Evolutionary conservation across 1,140 invertebrate genomes (phyloP).

Genomic region (Drosophila ananassae): DNA sequence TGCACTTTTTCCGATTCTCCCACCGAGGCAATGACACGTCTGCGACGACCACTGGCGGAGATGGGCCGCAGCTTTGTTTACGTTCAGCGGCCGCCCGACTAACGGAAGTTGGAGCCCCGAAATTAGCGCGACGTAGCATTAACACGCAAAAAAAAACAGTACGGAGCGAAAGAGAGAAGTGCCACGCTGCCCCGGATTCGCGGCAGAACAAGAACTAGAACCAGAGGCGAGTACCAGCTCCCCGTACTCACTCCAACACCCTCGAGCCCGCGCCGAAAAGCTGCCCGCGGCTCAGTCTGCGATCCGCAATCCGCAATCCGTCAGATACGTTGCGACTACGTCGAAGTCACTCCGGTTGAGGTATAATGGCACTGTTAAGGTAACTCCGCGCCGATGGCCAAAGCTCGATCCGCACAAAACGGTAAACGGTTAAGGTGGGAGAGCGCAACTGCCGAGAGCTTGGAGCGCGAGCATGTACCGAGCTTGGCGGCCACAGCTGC

Average conservation of each 20-base stretch:
- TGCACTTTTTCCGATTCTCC: constrained; percentile 10
- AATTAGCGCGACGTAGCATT: constrained; percentile 64
- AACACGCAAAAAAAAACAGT: constrained; percentile 24
- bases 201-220: constrained; percentile 37
- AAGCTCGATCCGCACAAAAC: constrained; percentile 53
- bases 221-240: constrained; percentile 42
- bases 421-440: constrained; percentile 49
- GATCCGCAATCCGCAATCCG: constrained; percentile 44
- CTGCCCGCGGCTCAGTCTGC: constrained; percentile 20
- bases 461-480: constrained; percentile 10
- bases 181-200: constrained; percentile 54
- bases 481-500: constrained; percentile 22
- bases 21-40: constrained; percentile 46
- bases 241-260: constrained; percentile 20
- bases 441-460: constrained; percentile 27
- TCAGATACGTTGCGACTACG: constrained; percentile 64
- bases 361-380: constrained; percentile 68
- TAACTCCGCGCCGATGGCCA: constrained; percentile 36
- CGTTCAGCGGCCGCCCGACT: constrained; percentile 44
- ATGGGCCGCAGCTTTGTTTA: constrained; percentile 55
- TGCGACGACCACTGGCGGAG: constrained; percentile 4
- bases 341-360: constrained; percentile 63
- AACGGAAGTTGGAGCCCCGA: constrained; percentile 65
- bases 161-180: constrained; percentile 28
- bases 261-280: constrained; percentile 21